phyloP scores from a whole-genome alignment of 2,888 invertebrate genomes.

The Cephus nigrinus region DNA sequence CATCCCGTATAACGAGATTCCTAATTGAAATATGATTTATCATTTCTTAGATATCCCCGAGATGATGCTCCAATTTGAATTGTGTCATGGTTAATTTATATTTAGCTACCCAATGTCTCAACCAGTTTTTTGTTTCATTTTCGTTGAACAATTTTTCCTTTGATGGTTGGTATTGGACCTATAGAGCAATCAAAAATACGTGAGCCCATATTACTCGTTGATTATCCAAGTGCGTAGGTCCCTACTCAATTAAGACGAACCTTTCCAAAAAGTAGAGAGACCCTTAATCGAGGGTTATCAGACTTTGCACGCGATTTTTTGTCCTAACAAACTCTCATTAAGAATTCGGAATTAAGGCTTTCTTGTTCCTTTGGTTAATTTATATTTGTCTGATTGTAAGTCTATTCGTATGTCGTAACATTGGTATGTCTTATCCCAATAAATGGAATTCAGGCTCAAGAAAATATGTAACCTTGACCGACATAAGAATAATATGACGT shows the following conservation, averaged over 20 bases:
- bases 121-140: neutral
- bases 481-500: neutral
- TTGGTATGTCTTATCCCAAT: neutral
- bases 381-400: neutral
- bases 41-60: neutral
- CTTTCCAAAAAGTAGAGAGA: neutral
- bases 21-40: neutral
- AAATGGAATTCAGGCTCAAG: neutral
- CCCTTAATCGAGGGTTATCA: neutral
- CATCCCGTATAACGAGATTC: neutral
- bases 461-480: neutral
- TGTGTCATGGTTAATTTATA: neutral
- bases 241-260: neutral
- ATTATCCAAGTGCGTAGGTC: neutral
- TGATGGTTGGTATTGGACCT: neutral
- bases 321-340: neutral
- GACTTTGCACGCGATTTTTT: neutral
- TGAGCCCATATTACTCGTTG: neutral
- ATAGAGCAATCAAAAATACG: neutral
- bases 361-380: neutral
- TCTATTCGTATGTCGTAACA: neutral
- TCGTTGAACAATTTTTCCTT: neutral
- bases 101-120: neutral
- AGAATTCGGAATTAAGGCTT: neutral
- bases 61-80: neutral